Evolutionary conservation across 2,113 vertebrate genomes (phyloP), one percentile per base, ranked within the genome.

Genomic region (Trinectes maculatus): DNA sequence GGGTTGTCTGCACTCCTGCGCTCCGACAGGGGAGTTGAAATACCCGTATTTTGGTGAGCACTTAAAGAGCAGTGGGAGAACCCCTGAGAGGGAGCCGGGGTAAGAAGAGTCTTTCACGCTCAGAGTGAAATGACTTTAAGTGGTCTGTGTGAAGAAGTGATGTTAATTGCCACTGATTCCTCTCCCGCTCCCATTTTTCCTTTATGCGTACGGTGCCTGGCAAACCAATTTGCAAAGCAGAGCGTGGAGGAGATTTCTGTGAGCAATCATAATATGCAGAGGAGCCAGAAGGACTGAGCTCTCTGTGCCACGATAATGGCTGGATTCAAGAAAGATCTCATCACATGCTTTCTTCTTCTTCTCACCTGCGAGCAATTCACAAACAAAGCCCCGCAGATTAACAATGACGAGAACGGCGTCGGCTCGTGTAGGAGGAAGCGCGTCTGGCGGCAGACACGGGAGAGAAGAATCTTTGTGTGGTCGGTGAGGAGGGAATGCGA

Each of bases 111-210:
- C 36, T 53, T 42, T 74, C 62, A 67, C 24, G 39, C n/a, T 49
- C n/a, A 37, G 47, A 63, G 58, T 71, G 61, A 74, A 78, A 82
- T 33, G 44, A 58, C 66, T 83, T 85, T 68, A 81, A 86, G 82
- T 52, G 72, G 62, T 22, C 47, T 67, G 33, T 74, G 68, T 74
- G 75, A 85, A 82, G 62, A 72, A 52, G 47, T 48, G 69, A 76
- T 71, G 75, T 68, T 82, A 89, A 84, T 89, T 85, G 82, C 69
- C 42, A 69, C 33, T 1, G 13, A 77, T 82, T 80, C 65, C 47
- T 60, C 68, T 59, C 42, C 67, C n/a, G n/a, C 10, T 54, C n/a
- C 40, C 10, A 11, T 39, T 62, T 39, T 59, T 44, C 22, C 60
- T 56, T 63, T 37, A 42, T 52, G 52, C 31, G 42, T 44, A 33